A percentile compares a stretch with the other conserved stretches of the same genome.
Evolutionary conservation across 30 jellyfish, hydroid and myxozoan species (phyloP).

Genomic region (Pseudorhiza aurosa): DNA sequence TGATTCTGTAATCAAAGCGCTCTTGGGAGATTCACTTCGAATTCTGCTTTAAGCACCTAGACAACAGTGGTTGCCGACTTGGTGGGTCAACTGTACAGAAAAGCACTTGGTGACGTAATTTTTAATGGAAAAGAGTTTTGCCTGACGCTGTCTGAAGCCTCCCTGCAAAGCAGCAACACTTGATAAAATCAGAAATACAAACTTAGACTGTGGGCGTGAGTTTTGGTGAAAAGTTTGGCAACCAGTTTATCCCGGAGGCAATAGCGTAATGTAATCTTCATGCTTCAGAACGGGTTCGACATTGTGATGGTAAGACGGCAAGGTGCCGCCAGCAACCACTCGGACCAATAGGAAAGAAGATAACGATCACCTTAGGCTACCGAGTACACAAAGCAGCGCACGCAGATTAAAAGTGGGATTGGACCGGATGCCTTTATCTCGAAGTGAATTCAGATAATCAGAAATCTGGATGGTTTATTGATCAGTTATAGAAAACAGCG

Average conservation of each 20-base stretch:
- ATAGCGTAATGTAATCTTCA: neutral
- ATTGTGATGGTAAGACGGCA: neutral
- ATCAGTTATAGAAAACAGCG: neutral
- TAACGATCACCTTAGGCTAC: neutral
- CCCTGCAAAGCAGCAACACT: neutral
- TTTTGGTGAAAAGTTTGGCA: neutral
- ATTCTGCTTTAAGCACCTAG: too few relatives aligned
- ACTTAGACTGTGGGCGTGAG: conserved; percentile 10
- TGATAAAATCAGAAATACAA: neutral
- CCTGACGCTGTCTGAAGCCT: neutral
- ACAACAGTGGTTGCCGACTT: neutral
- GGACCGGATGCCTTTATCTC: conserved; percentile 7
- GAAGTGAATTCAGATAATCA: neutral
- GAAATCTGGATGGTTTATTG: conserved; percentile 14
- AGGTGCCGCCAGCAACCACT: neutral
- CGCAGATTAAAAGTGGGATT: neutral
- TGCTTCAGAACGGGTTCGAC: neutral
- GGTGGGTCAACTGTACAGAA: neutral
- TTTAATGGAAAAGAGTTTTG: too few relatives aligned
- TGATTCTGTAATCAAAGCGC: too few relatives aligned
- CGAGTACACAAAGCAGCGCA: neutral
- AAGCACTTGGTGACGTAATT: too few relatives aligned
- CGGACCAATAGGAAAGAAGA: neutral
- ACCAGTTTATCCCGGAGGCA: neutral
- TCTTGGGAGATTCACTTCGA: too few relatives aligned